These are phyloP conservation scores for Serranus cabrilla DNA, from an alignment of 2,797 vertebrate species.

Conservation along the genomic window DNA sequence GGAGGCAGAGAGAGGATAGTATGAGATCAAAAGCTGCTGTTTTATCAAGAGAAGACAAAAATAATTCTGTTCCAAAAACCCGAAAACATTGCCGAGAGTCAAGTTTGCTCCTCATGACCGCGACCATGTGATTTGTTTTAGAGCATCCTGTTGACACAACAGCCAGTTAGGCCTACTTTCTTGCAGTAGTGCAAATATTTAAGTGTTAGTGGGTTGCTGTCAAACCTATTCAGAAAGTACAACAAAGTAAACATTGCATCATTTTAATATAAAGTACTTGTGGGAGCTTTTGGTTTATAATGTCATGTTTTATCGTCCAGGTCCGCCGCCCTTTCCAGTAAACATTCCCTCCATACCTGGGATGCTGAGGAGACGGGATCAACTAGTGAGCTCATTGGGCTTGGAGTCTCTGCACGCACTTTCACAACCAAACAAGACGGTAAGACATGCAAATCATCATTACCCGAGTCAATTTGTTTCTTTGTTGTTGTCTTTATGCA, in stretches of 20 bases:
- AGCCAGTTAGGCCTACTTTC: constrained; percentile 3
- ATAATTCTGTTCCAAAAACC: background rate
- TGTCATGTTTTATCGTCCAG: constrained; percentile 51
- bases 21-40: background rate
- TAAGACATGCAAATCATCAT: constrained; percentile 54
- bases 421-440: constrained; percentile 88
- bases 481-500: background rate
- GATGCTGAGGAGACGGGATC: constrained; percentile 87
- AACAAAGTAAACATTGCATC: background rate
- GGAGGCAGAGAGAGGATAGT: background rate
- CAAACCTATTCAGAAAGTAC: background rate
- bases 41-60: background rate
- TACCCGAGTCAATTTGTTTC: background rate
- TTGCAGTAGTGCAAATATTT: constrained; percentile 26
- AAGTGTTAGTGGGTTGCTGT: background rate
- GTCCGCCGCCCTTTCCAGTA: constrained; percentile 76
- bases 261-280: background rate
- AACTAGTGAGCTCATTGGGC: constrained; percentile 88
- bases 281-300: background rate
- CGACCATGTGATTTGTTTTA: background rate
- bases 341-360: constrained; percentile 81
- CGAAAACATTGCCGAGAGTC: background rate
- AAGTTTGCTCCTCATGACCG: constrained; percentile 29
- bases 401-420: constrained; percentile 90
- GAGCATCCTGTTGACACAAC: constrained; percentile 57